These are phyloP conservation scores for Hyposmocoma kahamanoa DNA, from an alignment of 1,140 invertebrate species.

Conservation along the genomic window DNA sequence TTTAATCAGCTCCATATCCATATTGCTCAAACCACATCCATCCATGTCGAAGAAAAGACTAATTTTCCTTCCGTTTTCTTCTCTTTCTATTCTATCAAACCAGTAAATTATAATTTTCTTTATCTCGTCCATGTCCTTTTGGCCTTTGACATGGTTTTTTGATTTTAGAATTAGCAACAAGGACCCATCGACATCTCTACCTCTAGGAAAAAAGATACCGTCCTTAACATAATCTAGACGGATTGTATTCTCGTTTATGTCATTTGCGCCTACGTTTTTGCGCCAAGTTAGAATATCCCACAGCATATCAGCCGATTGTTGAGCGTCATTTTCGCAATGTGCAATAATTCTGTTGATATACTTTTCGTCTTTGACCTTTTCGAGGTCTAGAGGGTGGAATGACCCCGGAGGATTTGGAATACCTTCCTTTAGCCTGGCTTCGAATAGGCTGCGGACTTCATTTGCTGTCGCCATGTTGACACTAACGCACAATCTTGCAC, in stretches of 20 bases:
- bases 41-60: slow-evolving; percentile 94
- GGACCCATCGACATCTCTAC: slow-evolving; percentile 87
- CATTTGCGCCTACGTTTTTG: slow-evolving; percentile 85
- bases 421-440: slow-evolving; percentile 39
- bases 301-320: slow-evolving; percentile 81
- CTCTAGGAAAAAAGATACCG: slow-evolving; percentile 84
- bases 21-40: slow-evolving; percentile 86
- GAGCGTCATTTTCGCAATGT: slow-evolving; percentile 46
- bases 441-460: slow-evolving; percentile 45
- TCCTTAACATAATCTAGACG: slow-evolving; percentile 82
- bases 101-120: slow-evolving; percentile 90
- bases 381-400: slow-evolving; percentile 54
- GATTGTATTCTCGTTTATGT: slow-evolving; percentile 80
- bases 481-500: too few species aligned
- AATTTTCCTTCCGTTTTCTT: slow-evolving; percentile 84
- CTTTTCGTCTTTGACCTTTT: slow-evolving; percentile 58
- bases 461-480: slow-evolving; percentile 37
- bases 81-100: slow-evolving; percentile 88
- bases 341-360: slow-evolving; percentile 51
- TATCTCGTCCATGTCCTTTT: slow-evolving; percentile 81
- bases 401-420: slow-evolving; percentile 31
- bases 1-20: slow-evolving; percentile 91
- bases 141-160: slow-evolving; percentile 84
- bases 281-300: slow-evolving; percentile 90
- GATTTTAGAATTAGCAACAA: slow-evolving; percentile 84